Conservation (phyloP, 2,113 vertebrate genomes). For the Anguilla rostrata region DNA sequence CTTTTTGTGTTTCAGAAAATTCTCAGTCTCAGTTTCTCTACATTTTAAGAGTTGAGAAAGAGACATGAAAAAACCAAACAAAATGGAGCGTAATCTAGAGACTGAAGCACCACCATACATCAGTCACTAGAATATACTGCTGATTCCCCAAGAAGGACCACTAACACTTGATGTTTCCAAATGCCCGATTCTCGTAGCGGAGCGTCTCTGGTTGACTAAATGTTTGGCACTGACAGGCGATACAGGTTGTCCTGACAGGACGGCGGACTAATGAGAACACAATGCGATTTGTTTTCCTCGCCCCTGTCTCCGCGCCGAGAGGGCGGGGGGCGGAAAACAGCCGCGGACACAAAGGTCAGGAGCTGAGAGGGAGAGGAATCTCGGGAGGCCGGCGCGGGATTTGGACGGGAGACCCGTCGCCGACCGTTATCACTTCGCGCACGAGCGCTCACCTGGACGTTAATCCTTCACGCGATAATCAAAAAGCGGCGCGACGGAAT, state of each 20-base stretch:
- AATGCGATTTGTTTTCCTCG: constrained; percentile 66
- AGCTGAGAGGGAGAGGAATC: constrained; percentile 42
- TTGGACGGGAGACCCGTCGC: background rate
- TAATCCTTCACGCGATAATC: background rate
- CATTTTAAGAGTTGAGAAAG: background rate
- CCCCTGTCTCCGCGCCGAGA: constrained; percentile 37
- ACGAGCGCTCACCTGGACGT: background rate
- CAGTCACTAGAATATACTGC: background rate
- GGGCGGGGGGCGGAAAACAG: constrained; percentile 50
- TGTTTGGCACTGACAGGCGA: constrained; percentile 53
- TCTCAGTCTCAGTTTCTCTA: background rate
- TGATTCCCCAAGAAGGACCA: background rate
- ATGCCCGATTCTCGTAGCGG: constrained; percentile 2
- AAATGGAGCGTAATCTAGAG: background rate
- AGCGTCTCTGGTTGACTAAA: constrained; percentile 11
- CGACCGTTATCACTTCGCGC: background rate
- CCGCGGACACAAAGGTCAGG: constrained; percentile 65
- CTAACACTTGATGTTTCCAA: background rate
- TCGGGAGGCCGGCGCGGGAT: constrained; percentile 50
- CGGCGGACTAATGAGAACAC: constrained; percentile 66
- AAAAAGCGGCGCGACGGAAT: too few species aligned
- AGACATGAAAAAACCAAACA: background rate
- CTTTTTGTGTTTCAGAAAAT: background rate
- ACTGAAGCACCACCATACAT: background rate
- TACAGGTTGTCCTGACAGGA: constrained; percentile 55